These are phyloP conservation scores for Junco hyemalis DNA, from an alignment of 2,113 vertebrate genomes.

Conservation along the genomic window DNA sequence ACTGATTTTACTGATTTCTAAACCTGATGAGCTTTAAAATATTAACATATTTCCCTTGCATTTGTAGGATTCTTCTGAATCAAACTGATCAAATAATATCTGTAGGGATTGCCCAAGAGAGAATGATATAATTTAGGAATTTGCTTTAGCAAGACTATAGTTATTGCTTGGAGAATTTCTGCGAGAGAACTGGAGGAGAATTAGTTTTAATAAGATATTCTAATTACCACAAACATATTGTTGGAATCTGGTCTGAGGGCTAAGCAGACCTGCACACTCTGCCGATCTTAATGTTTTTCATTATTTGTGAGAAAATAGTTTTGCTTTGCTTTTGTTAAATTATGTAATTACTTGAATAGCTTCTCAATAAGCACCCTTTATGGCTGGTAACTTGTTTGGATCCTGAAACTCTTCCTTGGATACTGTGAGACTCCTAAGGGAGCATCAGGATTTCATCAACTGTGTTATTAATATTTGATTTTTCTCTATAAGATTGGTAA, in stretches of 20 bases:
- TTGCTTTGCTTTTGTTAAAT: neutral
- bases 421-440: neutral
- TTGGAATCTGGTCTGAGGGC: neutral
- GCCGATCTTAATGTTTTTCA: neutral
- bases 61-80: neutral
- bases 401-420: neutral
- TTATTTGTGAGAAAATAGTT: neutral
- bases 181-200: neutral
- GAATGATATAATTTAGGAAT: neutral
- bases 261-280: neutral
- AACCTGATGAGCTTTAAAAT: neutral
- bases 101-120: neutral
- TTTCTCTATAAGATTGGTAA: neutral
- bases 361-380: neutral
- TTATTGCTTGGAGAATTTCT: constrained; percentile 7
- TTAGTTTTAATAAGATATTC: constrained; percentile 6
- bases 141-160: neutral
- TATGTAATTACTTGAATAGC: neutral
- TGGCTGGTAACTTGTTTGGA: neutral
- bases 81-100: neutral
- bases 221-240: neutral
- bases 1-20: neutral
- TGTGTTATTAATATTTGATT: constrained; percentile 16
- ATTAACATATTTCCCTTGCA: neutral
- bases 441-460: neutral